Evolutionary conservation across 2,113 vertebrate genomes (phyloP).

Genomic region (Limnothrissa miodon): DNA sequence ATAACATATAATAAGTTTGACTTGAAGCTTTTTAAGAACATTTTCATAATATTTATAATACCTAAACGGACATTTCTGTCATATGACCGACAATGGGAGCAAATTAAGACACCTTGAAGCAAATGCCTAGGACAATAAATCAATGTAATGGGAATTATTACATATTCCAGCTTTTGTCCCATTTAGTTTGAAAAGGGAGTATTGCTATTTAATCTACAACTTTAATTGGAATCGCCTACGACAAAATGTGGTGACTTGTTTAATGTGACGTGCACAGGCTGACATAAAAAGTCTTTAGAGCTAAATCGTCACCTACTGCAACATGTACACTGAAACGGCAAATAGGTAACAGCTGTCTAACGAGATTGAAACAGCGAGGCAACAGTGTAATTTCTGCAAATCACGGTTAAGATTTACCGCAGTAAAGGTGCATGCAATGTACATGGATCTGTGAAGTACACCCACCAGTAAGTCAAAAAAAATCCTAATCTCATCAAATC

Average conservation of each 20-base stretch:
- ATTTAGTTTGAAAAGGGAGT: not conserved
- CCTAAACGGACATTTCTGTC: not conserved
- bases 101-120: not conserved
- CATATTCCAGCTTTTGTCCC: not conserved
- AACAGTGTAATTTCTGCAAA: conserved; percentile 11
- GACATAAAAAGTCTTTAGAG: not conserved
- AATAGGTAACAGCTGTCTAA: not conserved
- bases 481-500: not conserved
- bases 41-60: conserved; percentile 17
- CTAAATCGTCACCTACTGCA: conserved; percentile 3
- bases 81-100: not conserved
- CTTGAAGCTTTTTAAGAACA: conserved; percentile 17
- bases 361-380: not conserved
- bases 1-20: conserved; percentile 15
- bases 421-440: conserved; percentile 7
- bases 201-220: conserved; percentile 16
- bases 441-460: not conserved
- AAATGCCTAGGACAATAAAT: not conserved
- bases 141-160: not conserved
- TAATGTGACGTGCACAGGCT: not conserved
- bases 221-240: conserved; percentile 1
- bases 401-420: not conserved
- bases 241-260: not conserved
- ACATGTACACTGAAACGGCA: conserved; percentile 8
- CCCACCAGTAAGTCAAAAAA: not conserved